Conservation (phyloP, 2,888 invertebrate genomes). For the Ennomos erosarius region DNA sequence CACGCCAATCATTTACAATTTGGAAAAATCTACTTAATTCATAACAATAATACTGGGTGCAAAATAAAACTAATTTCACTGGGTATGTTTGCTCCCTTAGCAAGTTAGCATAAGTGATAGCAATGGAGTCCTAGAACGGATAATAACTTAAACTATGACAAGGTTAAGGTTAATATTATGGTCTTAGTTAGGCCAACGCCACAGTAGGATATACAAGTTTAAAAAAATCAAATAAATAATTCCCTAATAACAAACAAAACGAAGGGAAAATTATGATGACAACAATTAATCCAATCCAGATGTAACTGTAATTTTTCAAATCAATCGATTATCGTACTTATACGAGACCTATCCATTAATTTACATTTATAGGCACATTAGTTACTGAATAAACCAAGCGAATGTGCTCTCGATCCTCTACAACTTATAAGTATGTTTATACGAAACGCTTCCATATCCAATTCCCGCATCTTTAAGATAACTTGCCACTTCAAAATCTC, state of each 20-base stretch:
- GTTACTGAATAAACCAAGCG: conserved; percentile 81
- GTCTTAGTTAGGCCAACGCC: conserved; percentile 77
- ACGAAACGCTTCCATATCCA: conserved; percentile 70
- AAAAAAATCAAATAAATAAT: conserved; percentile 56
- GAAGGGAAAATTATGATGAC: conserved; percentile 49
- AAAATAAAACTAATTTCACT: conserved; percentile 78
- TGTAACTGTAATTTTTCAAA: conserved; percentile 69
- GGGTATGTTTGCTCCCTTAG: conserved; percentile 54
- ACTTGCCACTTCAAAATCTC: conserved; percentile 64
- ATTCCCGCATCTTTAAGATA: conserved; percentile 78
- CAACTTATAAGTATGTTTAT: conserved; percentile 70
- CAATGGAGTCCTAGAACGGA: conserved; percentile 65
- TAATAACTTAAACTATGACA: conserved; percentile 63
- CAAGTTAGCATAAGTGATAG: conserved; percentile 48
- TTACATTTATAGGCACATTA: conserved; percentile 84
- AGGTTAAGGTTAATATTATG: conserved; percentile 59
- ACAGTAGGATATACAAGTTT: conserved; percentile 55
- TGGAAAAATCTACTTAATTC: conserved; percentile 68
- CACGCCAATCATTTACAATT: conserved; percentile 71
- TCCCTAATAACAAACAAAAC: conserved; percentile 52
- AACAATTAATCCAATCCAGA: conserved; percentile 58
- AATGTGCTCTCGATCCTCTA: conserved; percentile 81
- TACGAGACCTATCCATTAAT: conserved; percentile 79
- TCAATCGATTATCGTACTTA: conserved; percentile 74
- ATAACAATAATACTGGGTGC: conserved; percentile 80